phyloP scores from a whole-genome alignment of 2,113 vertebrate species.

The Cynoglossus semilaevis region DNA sequence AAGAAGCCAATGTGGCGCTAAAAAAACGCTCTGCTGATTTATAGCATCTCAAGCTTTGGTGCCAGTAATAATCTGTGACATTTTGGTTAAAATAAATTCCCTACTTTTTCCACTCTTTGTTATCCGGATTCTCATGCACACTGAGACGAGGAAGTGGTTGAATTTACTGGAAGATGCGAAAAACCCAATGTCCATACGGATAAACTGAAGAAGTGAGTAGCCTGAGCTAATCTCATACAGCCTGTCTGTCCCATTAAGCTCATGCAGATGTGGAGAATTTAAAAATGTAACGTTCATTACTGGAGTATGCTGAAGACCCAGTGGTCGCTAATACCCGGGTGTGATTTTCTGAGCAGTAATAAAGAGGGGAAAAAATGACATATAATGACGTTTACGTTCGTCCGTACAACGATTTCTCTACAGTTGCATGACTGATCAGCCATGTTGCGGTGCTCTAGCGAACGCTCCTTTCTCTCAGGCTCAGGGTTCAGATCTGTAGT shows the following conservation, averaged over 20 bases:
- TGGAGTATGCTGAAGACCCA: background rate
- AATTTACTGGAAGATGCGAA: background rate
- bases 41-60: slow-evolving; percentile 27
- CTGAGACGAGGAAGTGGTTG: background rate
- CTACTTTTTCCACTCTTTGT: background rate
- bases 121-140: background rate
- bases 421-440: slow-evolving; percentile 7
- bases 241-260: slow-evolving; percentile 18
- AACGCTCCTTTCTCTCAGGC: slow-evolving; percentile 10
- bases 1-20: slow-evolving; percentile 28
- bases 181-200: slow-evolving; percentile 8
- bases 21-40: slow-evolving; percentile 48
- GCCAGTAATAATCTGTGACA: slow-evolving; percentile 32
- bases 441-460: slow-evolving; percentile 1
- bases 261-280: slow-evolving; percentile 5
- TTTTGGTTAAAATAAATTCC: slow-evolving; percentile 31
- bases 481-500: slow-evolving; percentile 23
- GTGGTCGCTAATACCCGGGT: background rate
- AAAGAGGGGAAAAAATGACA: background rate
- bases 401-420: background rate
- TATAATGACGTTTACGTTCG: background rate
- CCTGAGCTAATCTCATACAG: slow-evolving; percentile 19
- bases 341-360: background rate
- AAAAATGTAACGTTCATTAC: slow-evolving; percentile 9
- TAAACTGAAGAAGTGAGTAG: slow-evolving; percentile 14